Evolutionary conservation across 2,797 vertebrate species (phyloP).

Genomic region (Platyrinchus mystaceus): DNA sequence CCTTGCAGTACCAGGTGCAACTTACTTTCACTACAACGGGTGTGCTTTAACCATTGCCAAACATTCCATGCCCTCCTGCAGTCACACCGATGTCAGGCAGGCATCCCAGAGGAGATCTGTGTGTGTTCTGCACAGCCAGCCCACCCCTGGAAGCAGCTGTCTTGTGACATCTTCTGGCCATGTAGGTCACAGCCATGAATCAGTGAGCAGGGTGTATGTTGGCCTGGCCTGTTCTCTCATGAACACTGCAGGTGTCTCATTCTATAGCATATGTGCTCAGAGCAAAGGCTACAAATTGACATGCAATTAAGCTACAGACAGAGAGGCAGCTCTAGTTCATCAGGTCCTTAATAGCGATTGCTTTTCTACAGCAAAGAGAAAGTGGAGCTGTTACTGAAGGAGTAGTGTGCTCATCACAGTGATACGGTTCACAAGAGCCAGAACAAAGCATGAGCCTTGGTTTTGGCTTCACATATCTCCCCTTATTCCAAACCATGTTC

Average conservation of each 20-base stretch:
- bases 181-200: fast-evolving
- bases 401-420: not conserved
- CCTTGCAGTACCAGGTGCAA: not conserved
- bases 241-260: not conserved
- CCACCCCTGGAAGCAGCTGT: not conserved
- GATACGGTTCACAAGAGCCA: not conserved
- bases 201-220: fast-evolving
- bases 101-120: not conserved
- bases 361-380: not conserved
- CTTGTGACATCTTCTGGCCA: not conserved
- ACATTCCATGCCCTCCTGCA: not conserved
- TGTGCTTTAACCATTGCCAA: not conserved
- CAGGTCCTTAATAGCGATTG: not conserved
- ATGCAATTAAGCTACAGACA: not conserved
- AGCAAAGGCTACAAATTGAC: not conserved
- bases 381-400: not conserved
- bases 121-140: not conserved
- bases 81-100: not conserved
- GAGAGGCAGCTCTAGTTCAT: not conserved
- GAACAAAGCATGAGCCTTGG: not conserved
- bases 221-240: not conserved
- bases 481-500: not conserved
- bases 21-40: not conserved
- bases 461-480: not conserved
- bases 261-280: not conserved